Evolutionary conservation across 1,140 invertebrate species (phyloP), one percentile per base, ranked within the genome.

Genomic region (Dendrolimus kikuchii): DNA sequence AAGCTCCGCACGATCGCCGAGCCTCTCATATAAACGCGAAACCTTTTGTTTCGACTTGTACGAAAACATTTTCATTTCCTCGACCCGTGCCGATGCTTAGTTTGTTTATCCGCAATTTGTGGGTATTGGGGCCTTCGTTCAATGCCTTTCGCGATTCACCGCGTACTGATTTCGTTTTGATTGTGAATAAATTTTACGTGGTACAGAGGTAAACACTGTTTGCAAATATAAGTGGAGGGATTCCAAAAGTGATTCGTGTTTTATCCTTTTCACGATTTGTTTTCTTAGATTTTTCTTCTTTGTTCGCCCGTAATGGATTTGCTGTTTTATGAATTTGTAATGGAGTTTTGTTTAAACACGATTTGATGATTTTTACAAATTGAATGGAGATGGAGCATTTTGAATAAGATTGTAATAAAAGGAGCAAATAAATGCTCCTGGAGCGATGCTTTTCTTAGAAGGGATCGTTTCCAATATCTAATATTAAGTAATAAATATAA

Each of bases 31-130:
- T 63, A 58, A 65, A 64, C 49, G 53, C 53, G 42, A 49, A 66
- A 63, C 56, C 63, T 63, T 74, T 74, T 74, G 71, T 74, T 71
- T 64, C 62, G 55, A 60, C 55, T 58, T 62, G 64, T 23, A 69
- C 61, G 56, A 74, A 77, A 78, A 75, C 69, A 71, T 75, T 71
- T 75, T 75, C 71, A 75, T 75, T 71, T 74, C 68, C 62, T 68
- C 66, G 53, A 46, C 60, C 53, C 60, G 59, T 52, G 53, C 60
- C 51, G 59, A 56, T 44, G 53, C 52, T 55, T 63, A 62, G 70
- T 70, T 68, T 77, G 74, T 77, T 70, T 75, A 75, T 75, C 64
- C 68, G 36, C 72, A 69, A 73, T 77, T 75, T 77, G 63, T 61
- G 59, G 59, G 55, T 69, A 70, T 63, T 56, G 49, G 46, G 57